These are phyloP conservation scores for Oscheius sp. DNA, from an alignment of 2,888 invertebrate species.

Conservation along the genomic window DNA sequence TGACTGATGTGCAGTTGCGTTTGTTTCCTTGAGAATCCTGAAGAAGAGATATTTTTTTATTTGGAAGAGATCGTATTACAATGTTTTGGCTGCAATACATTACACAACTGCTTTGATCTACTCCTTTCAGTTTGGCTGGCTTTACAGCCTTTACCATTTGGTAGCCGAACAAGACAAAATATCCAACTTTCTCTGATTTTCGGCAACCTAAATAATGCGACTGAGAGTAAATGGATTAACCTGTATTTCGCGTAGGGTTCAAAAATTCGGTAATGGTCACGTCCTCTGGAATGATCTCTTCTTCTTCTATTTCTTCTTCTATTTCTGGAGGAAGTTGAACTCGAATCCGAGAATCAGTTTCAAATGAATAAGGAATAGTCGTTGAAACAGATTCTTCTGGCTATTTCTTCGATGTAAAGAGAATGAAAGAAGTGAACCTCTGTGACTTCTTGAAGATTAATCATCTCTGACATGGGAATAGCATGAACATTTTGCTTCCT, in stretches of 20 bases:
- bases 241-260: conserved; percentile 23
- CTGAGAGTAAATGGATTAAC: conserved; percentile 2
- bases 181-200: conserved; percentile 40
- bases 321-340: conserved; percentile 5
- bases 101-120: conserved; percentile 53
- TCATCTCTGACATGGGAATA: conserved; percentile 6
- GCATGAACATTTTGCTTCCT: not conserved
- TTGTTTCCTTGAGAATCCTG: conserved; percentile 47
- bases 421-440: conserved; percentile 11
- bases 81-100: conserved; percentile 57
- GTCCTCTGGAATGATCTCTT: conserved; percentile 5
- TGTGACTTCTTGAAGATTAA: conserved; percentile 26
- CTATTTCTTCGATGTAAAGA: not conserved
- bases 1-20: conserved; percentile 45
- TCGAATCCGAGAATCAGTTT: not conserved
- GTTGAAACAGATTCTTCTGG: not conserved
- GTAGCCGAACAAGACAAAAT: conserved; percentile 51
- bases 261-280: conserved; percentile 6
- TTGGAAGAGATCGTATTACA: too few relatives aligned
- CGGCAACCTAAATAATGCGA: conserved; percentile 40
- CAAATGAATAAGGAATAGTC: not conserved
- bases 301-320: conserved; percentile 1
- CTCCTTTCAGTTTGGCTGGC: conserved; percentile 43
- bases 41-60: too few relatives aligned
- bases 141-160: conserved; percentile 32